Base-by-base conservation (phyloP, 2,797 vertebrate genomes). In the Tamandua tetradactyla region DNA sequence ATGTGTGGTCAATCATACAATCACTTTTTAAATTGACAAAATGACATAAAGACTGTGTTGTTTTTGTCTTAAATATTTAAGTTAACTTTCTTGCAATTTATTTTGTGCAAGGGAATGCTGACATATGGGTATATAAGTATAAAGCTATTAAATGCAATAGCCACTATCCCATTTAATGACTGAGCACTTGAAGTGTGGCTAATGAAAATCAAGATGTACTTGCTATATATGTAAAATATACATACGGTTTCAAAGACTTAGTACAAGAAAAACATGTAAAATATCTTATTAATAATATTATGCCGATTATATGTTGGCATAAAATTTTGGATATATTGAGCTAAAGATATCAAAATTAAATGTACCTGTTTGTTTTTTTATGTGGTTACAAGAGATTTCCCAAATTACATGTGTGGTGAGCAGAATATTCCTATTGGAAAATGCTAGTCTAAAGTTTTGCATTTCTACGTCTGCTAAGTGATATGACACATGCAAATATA, bases 11-110 rank as follows among this genome's bases (percentile, higher is more conserved):
- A 96, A 98, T 98, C 83, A 93, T 94, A 97, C 92, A 96, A 98
- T 98, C 96, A 96, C 96, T 97, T 98, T 97, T 98, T 97, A 98
- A 98, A 98, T 98, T n/a, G 59, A 61, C 89, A 71, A 92, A 89
- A 68, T 37, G n/a, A 44, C 59, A 40, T 40, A 74, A 94, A 87
- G 5, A 7, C 32, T 55, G 74, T 23, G 4, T 71, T 71, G 20
- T 27, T 44, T 83, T 94, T 88, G 27, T 92, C 32, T 89, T 84
- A 20, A 14, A 27, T 85, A 81, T 71, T 59, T 82, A 62, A 91
- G 61, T 1, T 18, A 68, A 55, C 37, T 79, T 66, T 40, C 44
- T 94, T 75, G 32, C 66, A 37, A 55, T 69, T 62, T 87, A n/a
- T 76, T 78, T 59, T 93, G 11, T 52, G 37, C 42, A 62, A 59